A percentile compares a stretch with the other conserved stretches of the same genome.
Evolutionary conservation across 2,113 vertebrate species (phyloP).

Genomic region (Phylloscopus trochilus): DNA sequence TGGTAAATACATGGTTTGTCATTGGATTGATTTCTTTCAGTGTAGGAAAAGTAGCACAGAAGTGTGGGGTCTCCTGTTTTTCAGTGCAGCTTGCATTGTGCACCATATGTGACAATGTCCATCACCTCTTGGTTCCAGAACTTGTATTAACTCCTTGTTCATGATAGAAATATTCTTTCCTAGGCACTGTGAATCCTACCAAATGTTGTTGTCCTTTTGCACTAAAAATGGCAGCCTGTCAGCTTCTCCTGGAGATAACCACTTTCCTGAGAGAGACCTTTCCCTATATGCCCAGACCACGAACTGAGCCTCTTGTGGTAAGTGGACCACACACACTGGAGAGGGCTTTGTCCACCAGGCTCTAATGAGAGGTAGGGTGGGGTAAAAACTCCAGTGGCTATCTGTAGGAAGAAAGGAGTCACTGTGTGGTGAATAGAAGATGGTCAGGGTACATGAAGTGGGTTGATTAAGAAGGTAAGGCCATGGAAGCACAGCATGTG

Average conservation of each 20-base stretch:
- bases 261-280: conserved; percentile 97
- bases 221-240: conserved; percentile 97
- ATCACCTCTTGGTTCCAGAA: conserved; percentile 20
- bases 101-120: conserved; percentile 33
- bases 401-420: neutral
- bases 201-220: conserved; percentile 97
- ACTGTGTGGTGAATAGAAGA: neutral
- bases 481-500: neutral
- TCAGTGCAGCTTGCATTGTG: conserved; percentile 6
- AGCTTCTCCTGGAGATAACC: conserved; percentile 94
- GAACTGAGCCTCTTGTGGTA: conserved; percentile 91
- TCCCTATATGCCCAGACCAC: conserved; percentile 91
- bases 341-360: neutral
- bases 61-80: neutral
- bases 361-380: neutral
- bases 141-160: neutral
- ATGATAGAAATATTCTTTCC: conserved; percentile 29
- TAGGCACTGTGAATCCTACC: conserved; percentile 97
- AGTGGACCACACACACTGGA: conserved; percentile 3
- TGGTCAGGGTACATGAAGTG: neutral
- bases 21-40: neutral
- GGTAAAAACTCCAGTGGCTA: neutral
- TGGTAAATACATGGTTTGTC: neutral
- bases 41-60: neutral
- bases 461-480: neutral